Evolutionary conservation across 2,113 vertebrate genomes (phyloP).

Genomic region (Megaceryle maxima): DNA sequence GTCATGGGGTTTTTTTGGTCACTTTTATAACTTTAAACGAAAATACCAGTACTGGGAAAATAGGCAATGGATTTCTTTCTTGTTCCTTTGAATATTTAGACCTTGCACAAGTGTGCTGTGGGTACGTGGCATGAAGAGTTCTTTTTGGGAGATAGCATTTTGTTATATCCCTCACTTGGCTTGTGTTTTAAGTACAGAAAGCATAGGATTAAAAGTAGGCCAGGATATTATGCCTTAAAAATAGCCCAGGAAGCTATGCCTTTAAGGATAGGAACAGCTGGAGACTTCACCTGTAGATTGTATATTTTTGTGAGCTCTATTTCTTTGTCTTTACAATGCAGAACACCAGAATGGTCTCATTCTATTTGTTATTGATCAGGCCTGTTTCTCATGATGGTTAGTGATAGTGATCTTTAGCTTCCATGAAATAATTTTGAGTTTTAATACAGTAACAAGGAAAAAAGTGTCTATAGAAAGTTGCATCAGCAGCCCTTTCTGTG

Average conservation of each 20-base stretch:
- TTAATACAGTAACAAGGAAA: background rate
- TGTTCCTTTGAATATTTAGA: background rate
- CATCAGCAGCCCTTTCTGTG: background rate
- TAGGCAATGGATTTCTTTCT: background rate
- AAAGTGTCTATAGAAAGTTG: background rate
- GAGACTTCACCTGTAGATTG: background rate
- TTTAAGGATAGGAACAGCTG: background rate
- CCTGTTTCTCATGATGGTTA: background rate
- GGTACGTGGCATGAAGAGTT: background rate
- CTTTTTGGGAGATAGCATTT: background rate
- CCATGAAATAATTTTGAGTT: background rate
- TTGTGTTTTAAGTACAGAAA: background rate
- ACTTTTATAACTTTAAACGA: background rate
- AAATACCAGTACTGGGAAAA: background rate
- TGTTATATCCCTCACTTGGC: background rate
- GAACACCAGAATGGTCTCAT: background rate
- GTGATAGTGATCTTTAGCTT: background rate
- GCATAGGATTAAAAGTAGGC: background rate
- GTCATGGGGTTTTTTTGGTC: rapidly evolving
- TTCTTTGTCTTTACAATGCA: background rate
- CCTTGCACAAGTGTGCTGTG: background rate
- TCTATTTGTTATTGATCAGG: background rate
- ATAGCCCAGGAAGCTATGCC: background rate
- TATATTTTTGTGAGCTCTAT: background rate
- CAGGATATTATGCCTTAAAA: background rate